Percentiles rank a stretch among this genome's conserved stretches.
Evolutionary conservation across 2,888 invertebrate genomes (phyloP).

Genomic region (Chalcosyrphus nemorum): DNA sequence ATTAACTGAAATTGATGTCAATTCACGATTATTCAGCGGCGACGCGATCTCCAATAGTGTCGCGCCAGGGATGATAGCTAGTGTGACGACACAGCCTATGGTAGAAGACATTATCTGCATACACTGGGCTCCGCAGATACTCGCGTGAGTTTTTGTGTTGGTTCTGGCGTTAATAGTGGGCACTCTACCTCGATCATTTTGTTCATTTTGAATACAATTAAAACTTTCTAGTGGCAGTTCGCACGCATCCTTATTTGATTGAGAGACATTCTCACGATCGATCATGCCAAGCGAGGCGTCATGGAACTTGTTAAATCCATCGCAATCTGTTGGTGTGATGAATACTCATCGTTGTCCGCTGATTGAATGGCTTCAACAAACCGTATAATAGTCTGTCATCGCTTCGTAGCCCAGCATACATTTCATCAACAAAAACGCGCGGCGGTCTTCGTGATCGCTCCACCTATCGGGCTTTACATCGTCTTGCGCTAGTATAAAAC

Average conservation of each 20-base stretch:
- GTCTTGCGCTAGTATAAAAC: constrained; percentile 34
- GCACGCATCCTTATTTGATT: constrained; percentile 13
- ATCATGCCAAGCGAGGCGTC: constrained; percentile 32
- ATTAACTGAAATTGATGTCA: constrained; percentile 52
- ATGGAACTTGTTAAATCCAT: constrained; percentile 46
- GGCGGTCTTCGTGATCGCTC: background rate
- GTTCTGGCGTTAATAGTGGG: constrained; percentile 23
- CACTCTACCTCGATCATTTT: background rate
- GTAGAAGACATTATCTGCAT: too few species aligned
- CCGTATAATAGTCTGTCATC: constrained; percentile 67
- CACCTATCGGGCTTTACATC: constrained; percentile 23
- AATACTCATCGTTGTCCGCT: constrained; percentile 45
- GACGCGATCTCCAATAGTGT: constrained; percentile 14
- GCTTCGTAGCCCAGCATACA: constrained; percentile 18
- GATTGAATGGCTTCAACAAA: constrained; percentile 60
- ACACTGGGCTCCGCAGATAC: too few species aligned
- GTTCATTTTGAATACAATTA: background rate
- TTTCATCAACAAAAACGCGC: constrained; percentile 39
- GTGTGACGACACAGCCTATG: too few species aligned
- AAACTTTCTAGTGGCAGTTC: constrained; percentile 3
- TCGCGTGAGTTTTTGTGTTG: too few species aligned
- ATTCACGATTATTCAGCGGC: constrained; percentile 39
- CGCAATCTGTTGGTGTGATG: constrained; percentile 6
- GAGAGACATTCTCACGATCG: constrained; percentile 55
- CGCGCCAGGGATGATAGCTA: constrained; percentile 8